Evolutionary conservation across 2,888 invertebrate genomes (phyloP).

Genomic region (Mesorhabditis spiculigera): DNA sequence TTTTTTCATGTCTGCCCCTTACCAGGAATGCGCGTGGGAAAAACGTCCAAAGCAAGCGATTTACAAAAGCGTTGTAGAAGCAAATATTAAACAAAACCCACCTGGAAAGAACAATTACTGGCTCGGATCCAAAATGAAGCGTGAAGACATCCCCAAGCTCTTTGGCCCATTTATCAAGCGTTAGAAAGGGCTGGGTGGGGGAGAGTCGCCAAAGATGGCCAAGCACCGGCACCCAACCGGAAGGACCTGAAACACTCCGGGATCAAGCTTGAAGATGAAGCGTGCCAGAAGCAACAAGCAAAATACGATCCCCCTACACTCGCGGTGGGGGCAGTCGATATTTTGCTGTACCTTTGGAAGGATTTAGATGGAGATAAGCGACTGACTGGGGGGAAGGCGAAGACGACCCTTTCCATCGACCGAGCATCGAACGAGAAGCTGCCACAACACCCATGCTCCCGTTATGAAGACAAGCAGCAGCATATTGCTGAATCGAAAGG

Average conservation of each 20-base stretch:
- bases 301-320: too few species aligned
- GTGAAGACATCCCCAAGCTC: slow-evolving; percentile 15
- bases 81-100: not conserved
- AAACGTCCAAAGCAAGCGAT: too few species aligned
- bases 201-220: not conserved
- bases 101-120: slow-evolving; percentile 16
- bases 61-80: too few species aligned
- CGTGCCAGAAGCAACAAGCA: too few species aligned
- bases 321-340: too few species aligned
- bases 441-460: not conserved
- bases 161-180: slow-evolving; percentile 15
- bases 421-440: not conserved
- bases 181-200: not conserved
- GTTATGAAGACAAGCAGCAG: not conserved
- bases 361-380: too few species aligned
- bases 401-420: not conserved
- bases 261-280: too few species aligned
- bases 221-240: not conserved
- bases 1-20: too few species aligned
- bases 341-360: too few species aligned
- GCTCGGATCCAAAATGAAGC: slow-evolving; percentile 11
- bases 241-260: not conserved
- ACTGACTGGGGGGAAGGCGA: not conserved
- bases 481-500: not conserved
- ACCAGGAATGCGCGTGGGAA: too few species aligned